Base-by-base conservation (phyloP, 2,888 invertebrate species). In the Harpagoxenus sublaevis region DNA sequence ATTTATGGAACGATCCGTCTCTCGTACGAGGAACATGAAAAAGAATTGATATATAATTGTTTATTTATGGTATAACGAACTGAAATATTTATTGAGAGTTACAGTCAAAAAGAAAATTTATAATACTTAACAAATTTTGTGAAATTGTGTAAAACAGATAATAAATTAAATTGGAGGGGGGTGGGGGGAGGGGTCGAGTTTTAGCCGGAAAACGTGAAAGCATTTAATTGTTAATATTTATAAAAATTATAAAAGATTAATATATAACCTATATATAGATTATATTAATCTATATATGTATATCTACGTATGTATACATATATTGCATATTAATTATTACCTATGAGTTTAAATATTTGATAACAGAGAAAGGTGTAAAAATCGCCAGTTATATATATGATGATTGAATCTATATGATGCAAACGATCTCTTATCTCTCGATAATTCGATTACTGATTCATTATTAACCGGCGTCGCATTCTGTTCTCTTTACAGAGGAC, bases 401-500 rank as follows among this genome's bases (percentile, higher is more conserved):
- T 48, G 12, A 81, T 35, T 31, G 35, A 48, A 42, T 45, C 8
- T 35, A 15, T 45, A 28, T 15, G 15, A 57, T 31, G 42, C 3
- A 12, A 48, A 35, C 10, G 45, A 31, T 48, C 57, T 4, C 71
- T 23, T 60, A 23, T 45, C 3, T 45, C 8, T 9, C 48, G 28
- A 35, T 57, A 45, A 79, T 70, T 68, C 31, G 57, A 79, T 79
- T 70, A 48, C 42, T 60, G 35, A n/a, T 4, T 23, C 23, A 18
- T 48, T 62, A 71, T 62, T 81, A 60, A 62, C 39, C 28, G 23
- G 39, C 28, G 10, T 42, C 45, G 45, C 23, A 1, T 73, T 12
- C 28, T 60, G 51, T 62, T 71, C 60, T 62, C 10, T 84, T 96
- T 96, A 55, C 96, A 98, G 98, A 97, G 96, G 98, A 98, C 92